Percentiles rank a stretch among this genome's conserved stretches.
Conservation (phyloP, 2,797 vertebrate species). For the Valencia hispanica region DNA sequence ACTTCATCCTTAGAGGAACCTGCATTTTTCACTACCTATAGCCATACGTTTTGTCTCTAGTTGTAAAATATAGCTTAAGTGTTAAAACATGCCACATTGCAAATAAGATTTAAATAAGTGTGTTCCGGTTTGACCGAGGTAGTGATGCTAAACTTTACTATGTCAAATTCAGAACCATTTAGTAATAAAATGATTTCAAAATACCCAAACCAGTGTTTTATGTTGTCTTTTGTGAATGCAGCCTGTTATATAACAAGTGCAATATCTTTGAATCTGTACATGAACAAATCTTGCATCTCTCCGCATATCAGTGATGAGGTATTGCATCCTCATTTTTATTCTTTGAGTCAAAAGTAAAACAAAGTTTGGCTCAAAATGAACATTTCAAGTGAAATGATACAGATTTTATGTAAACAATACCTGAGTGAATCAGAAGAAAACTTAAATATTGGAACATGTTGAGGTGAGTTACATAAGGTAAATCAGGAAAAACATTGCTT, state of each 20-base stretch:
- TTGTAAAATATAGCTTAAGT: background rate
- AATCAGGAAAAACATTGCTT: conserved; percentile 6
- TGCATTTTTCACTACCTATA: background rate
- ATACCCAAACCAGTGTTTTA: background rate
- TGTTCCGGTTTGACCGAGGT: background rate
- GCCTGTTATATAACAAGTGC: background rate
- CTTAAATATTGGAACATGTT: background rate
- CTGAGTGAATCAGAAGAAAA: background rate
- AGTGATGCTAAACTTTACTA: too few species aligned
- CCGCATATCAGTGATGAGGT: conserved; percentile 7
- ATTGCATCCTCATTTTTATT: conserved; percentile 19
- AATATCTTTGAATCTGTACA: conserved; percentile 10
- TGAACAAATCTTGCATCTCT: conserved; percentile 2
- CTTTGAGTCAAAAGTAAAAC: background rate
- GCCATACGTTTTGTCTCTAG: background rate
- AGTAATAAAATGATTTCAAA: background rate
- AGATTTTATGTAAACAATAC: conserved; percentile 12
- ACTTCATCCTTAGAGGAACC: background rate
- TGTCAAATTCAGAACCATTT: background rate
- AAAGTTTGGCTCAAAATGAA: conserved; percentile 7
- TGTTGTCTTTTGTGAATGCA: background rate
- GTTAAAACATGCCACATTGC: background rate
- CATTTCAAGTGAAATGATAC: background rate
- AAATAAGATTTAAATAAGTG: background rate
- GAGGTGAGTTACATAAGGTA: background rate